Percentiles rank a stretch among this genome's conserved stretches.
Conservation (phyloP, 2,888 invertebrate species). For the Nowickia ferox region DNA sequence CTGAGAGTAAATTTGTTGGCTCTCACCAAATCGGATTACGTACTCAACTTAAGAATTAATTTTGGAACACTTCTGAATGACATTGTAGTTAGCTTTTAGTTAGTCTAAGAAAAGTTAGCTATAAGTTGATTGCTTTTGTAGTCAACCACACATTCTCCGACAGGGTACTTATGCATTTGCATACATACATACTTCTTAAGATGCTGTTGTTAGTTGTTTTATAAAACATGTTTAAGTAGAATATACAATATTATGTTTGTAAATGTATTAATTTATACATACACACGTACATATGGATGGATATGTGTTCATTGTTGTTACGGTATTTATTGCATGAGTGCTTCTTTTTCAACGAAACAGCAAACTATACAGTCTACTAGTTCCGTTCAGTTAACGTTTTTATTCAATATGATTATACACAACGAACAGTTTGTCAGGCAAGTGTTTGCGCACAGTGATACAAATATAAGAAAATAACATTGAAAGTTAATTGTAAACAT, state of each 20-base stretch:
- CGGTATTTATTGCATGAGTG: conserved; percentile 62
- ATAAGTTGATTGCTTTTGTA: no score
- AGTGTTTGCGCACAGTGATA: not conserved
- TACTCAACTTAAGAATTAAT: no score
- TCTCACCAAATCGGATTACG: no score
- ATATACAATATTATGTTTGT: not conserved
- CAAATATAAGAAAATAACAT: no score
- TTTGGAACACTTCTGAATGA: no score
- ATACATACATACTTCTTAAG: conserved; percentile 13
- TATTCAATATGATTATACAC: conserved; percentile 11
- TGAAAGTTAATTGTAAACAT: no score
- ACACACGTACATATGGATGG: not conserved
- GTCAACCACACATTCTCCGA: no score
- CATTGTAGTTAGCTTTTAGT: no score
- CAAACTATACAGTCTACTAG: conserved; percentile 63
- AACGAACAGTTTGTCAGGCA: not conserved
- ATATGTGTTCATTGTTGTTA: conserved; percentile 33
- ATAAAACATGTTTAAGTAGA: conserved; percentile 39
- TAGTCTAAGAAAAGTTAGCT: no score
- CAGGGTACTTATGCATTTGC: not conserved
- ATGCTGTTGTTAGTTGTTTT: conserved; percentile 39
- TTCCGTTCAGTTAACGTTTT: conserved; percentile 65
- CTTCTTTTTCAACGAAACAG: conserved; percentile 45
- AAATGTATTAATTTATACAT: not conserved
- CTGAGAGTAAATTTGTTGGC: no score